Base-by-base conservation (phyloP, 2,888 invertebrate genomes). In the Altica lythri region DNA sequence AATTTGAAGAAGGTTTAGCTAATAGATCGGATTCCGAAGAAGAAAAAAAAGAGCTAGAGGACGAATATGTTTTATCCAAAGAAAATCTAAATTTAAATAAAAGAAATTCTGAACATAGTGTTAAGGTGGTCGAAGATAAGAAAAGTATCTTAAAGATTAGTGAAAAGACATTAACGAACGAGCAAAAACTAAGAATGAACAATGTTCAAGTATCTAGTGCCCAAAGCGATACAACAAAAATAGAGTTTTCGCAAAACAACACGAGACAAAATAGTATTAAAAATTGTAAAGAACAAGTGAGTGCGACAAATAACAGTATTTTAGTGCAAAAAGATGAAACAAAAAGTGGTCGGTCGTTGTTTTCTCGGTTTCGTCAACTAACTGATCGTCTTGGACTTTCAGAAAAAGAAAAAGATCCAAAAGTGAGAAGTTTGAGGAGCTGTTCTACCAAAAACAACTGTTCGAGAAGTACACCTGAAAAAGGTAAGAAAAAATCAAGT, bases 321-420 rank as follows among this genome's bases (percentile, higher is more conserved):
- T 58, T 66, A 22, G 62, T 63, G 38, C 66, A 66, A 35, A 68
- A 65, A 53, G 65, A 66, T 37, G 77, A 78, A 42, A 17, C 62
- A n/a, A 70, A 66, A 49, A 68, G 66, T 62, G 76, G 74, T 45
- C 67, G 72, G 50, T 80, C 81, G 1, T 67, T 83, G 52, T 71
- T 82, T 27, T 75, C 80, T 9, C 75, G 81, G 13, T 71, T 82
- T 51, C 75, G 80, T 25, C 79, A 81, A 46, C 77, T 82, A 54
- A 81, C 82, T 2, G 82, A 82, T 65, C 74, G 80, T 13, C 69
- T 81, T 56, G 77, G 78, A 53, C 74, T 80, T 52, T 79, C 80
- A 32, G 74, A 79, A 71, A 49, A 49, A 16, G 79, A 79, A 13
- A 72, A 70, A 60, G 57, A 52, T 17, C 42, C 61, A 1, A 68